Percentiles rank a stretch among this genome's conserved stretches.
Evolutionary conservation across 92 coral and sea anemone species (phyloP).

Genomic region (Diadumene lineata): DNA sequence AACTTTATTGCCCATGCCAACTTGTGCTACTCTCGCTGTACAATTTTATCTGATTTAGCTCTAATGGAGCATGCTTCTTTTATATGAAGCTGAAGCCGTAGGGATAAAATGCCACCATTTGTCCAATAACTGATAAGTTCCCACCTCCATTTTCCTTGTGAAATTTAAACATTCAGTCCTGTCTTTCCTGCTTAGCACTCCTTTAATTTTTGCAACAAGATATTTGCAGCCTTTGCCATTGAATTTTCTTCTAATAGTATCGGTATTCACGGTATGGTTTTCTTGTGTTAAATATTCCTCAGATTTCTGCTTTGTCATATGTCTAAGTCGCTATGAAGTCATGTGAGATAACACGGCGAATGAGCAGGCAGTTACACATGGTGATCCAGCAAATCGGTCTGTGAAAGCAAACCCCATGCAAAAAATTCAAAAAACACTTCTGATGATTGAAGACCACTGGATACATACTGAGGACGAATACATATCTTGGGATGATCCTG

Average conservation of each 20-base stretch:
- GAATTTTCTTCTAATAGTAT: constrained; percentile 36
- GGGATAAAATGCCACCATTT: constrained; percentile 40
- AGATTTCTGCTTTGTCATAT: no score
- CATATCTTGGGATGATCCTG: no score
- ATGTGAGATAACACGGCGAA: no score
- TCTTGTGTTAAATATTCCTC: no score
- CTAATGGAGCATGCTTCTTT: constrained; percentile 45
- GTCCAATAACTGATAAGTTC: constrained; percentile 44
- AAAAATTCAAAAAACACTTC: no score
- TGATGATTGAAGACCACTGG: no score
- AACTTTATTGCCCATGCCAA: constrained; percentile 54
- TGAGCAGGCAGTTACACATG: no score
- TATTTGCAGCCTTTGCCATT: constrained; percentile 39
- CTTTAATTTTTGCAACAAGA: constrained; percentile 50
- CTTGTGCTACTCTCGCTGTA: constrained; percentile 49
- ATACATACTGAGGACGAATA: no score
- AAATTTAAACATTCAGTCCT: constrained; percentile 27
- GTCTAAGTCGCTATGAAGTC: no score
- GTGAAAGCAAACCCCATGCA: no score
- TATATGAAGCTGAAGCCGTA: constrained; percentile 45
- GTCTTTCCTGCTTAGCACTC: constrained; percentile 36
- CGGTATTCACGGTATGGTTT: no score
- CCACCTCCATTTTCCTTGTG: constrained; percentile 22
- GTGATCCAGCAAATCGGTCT: no score
- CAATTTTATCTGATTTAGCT: constrained; percentile 35